Evolutionary conservation across 2,113 vertebrate species (phyloP).

Genomic region (Eulemur rufifrons): DNA sequence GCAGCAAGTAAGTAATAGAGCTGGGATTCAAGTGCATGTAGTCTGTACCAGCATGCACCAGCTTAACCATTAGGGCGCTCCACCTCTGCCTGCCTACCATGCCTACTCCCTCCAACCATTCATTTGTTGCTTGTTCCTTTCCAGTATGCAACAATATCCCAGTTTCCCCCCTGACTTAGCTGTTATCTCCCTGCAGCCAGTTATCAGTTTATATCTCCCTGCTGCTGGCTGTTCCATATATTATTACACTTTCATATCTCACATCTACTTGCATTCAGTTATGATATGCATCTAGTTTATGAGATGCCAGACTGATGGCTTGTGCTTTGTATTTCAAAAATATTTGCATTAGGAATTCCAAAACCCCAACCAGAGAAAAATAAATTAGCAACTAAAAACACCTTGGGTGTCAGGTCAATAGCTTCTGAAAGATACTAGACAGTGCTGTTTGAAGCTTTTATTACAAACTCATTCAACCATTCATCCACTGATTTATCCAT

Average conservation of each 20-base stretch:
- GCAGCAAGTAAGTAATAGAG: background rate
- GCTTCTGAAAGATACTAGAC: slow-evolving; percentile 53
- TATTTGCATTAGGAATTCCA: slow-evolving; percentile 55
- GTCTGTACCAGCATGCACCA: fast-evolving
- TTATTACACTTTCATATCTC: background rate
- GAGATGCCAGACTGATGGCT: background rate
- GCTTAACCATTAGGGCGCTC: background rate
- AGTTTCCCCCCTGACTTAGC: background rate
- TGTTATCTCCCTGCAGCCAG: background rate
- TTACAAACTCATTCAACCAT: slow-evolving; percentile 60
- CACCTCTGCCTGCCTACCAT: background rate
- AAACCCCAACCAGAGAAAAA: slow-evolving; percentile 50
- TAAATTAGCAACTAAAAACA: slow-evolving; percentile 62
- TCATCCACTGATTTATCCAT: slow-evolving; percentile 64
- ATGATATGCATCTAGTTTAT: slow-evolving; percentile 48
- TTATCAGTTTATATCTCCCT: slow-evolving; percentile 2
- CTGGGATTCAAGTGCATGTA: background rate
- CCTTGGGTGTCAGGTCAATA: slow-evolving; percentile 56
- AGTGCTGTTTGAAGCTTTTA: slow-evolving; percentile 52
- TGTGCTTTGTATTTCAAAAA: slow-evolving; percentile 67
- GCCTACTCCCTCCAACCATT: background rate
- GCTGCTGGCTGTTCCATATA: background rate
- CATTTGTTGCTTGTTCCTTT: background rate
- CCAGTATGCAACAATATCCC: background rate
- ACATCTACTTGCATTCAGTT: background rate